Percentiles rank a stretch among this genome's conserved stretches.
phyloP scores from a whole-genome alignment of 2,888 invertebrate genomes.

The Syritta pipiens region DNA sequence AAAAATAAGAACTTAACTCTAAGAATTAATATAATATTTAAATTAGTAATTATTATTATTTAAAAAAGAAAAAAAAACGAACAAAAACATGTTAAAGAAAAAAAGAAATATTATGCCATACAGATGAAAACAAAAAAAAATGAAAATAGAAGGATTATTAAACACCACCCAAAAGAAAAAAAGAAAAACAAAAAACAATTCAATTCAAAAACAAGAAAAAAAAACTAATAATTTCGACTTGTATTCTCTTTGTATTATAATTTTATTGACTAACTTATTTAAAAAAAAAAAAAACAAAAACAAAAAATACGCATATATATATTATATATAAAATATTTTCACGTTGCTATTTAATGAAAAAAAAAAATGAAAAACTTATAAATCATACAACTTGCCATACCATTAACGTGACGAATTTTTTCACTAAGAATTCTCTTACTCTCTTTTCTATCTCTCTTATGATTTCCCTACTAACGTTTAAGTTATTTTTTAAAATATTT shows the following conservation, averaged over 20 bases:
- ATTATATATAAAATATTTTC: conserved; percentile 52
- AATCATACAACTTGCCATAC: conserved; percentile 62
- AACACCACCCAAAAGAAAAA: conserved; percentile 39
- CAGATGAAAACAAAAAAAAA: conserved; percentile 23
- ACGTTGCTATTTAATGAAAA: conserved; percentile 52
- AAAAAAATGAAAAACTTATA: conserved; percentile 3
- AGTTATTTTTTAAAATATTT: too few species aligned
- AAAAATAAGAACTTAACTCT: conserved; percentile 47
- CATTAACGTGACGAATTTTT: conserved; percentile 45
- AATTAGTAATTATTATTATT: conserved; percentile 65
- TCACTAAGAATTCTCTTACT: conserved; percentile 21
- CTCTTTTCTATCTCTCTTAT: conserved; percentile 21
- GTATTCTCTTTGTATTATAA: conserved; percentile 68
- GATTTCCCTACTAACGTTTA: conserved; percentile 1
- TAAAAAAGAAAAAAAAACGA: conserved; percentile 21
- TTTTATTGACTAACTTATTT: conserved; percentile 65
- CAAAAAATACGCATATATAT: conserved; percentile 27
- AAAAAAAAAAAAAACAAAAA: conserved; percentile 33
- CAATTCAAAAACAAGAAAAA: conserved; percentile 13
- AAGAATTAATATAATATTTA: conserved; percentile 69
- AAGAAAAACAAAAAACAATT: conserved; percentile 6
- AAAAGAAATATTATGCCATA: conserved; percentile 49
- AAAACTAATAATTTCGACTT: conserved; percentile 44
- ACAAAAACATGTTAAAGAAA: conserved; percentile 42
- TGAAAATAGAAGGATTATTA: conserved; percentile 20